Evolutionary conservation across 2,888 invertebrate genomes (phyloP).

Genomic region (Glyphotaelius pellucidus): DNA sequence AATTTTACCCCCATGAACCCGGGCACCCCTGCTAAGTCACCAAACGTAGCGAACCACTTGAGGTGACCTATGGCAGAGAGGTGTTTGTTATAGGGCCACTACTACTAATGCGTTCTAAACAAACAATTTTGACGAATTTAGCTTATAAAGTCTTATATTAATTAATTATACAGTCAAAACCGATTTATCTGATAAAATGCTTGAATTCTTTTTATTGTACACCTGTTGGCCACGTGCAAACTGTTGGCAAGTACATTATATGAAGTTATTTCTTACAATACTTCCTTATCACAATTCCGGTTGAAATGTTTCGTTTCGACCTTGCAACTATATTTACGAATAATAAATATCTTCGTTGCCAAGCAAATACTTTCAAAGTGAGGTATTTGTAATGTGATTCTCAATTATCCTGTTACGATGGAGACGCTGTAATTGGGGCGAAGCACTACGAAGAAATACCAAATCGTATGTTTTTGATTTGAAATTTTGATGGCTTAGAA

Average conservation of each 20-base stretch:
- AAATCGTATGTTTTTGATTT: too few relatives aligned
- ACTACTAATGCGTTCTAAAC: too few relatives aligned
- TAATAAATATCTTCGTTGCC: background rate
- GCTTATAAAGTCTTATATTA: too few relatives aligned
- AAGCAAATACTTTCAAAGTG: background rate
- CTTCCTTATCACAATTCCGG: background rate
- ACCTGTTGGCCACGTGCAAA: background rate
- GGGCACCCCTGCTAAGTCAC: too few relatives aligned
- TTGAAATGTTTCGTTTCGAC: background rate
- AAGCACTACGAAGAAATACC: too few relatives aligned
- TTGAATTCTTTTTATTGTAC: background rate
- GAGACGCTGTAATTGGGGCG: too few relatives aligned
- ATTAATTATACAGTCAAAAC: background rate
- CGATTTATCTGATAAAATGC: background rate
- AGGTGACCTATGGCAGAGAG: too few relatives aligned
- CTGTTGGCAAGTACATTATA: background rate
- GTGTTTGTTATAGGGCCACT: too few relatives aligned
- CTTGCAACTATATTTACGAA: background rate
- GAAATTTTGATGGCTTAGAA: too few relatives aligned
- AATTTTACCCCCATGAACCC: too few relatives aligned
- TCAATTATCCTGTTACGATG: background rate
- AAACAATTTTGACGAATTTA: too few relatives aligned
- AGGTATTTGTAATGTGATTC: background rate
- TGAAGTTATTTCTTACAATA: background rate
- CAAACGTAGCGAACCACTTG: too few relatives aligned